Percentiles rank a stretch among this genome's conserved stretches.
These are phyloP conservation scores for Xiphophorus hellerii DNA, from an alignment of 2,113 vertebrate genomes.

Conservation along the genomic window DNA sequence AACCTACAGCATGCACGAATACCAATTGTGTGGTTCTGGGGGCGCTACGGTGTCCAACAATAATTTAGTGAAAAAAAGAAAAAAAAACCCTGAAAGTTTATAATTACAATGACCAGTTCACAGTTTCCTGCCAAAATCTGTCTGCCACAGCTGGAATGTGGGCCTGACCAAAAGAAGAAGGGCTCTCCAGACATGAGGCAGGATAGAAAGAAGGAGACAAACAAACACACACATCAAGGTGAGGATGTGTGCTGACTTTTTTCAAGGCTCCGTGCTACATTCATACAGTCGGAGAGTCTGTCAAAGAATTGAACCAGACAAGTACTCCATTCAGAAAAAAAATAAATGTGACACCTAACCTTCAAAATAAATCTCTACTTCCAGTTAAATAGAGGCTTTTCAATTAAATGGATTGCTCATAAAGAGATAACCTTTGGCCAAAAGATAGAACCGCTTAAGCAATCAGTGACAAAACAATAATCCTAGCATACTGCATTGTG, in stretches of 20 bases:
- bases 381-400: constrained; percentile 5
- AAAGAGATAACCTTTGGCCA: neutral
- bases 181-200: constrained; percentile 17
- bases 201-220: constrained; percentile 5
- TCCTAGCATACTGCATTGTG: neutral
- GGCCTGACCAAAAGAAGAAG: constrained; percentile 32
- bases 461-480: neutral
- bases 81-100: constrained; percentile 22
- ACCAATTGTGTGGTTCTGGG: constrained; percentile 55
- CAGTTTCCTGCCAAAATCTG: constrained; percentile 34
- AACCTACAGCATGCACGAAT: constrained; percentile 30
- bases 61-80: constrained; percentile 14
- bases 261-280: constrained; percentile 48
- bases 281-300: constrained; percentile 2
- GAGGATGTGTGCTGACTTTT: constrained; percentile 27
- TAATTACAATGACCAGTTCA: constrained; percentile 38
- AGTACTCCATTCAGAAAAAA: constrained; percentile 20
- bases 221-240: constrained; percentile 32
- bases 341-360: neutral
- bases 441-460: neutral
- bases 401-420: neutral
- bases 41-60: constrained; percentile 11
- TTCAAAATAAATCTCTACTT: neutral
- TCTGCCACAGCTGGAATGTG: constrained; percentile 61
- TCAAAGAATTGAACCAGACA: constrained; percentile 27